A percentile compares a stretch with the other conserved stretches of the same genome.
Evolutionary conservation across 2,888 invertebrate species (phyloP).

Genomic region (Sceliomorpha sp.): DNA sequence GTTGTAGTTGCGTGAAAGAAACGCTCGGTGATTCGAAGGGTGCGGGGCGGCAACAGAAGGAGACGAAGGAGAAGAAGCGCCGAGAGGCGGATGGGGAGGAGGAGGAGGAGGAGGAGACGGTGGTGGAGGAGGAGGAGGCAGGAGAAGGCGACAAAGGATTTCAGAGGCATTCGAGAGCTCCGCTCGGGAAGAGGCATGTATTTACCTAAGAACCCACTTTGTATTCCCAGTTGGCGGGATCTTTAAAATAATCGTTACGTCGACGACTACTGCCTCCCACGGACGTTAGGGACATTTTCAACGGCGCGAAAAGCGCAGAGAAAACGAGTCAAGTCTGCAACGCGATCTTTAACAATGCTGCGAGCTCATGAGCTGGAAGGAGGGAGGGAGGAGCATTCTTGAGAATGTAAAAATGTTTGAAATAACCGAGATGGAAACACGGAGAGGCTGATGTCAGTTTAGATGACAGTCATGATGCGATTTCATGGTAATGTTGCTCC

Average conservation of each 20-base stretch:
- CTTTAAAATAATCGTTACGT: constrained; percentile 75
- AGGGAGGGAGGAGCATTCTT: background rate
- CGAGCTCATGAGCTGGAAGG: constrained; percentile 8
- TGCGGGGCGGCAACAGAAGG: background rate
- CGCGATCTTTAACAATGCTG: constrained; percentile 19
- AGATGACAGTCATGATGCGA: constrained; percentile 29
- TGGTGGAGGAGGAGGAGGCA: too few species aligned
- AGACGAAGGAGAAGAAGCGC: too few species aligned
- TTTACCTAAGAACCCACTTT: constrained; percentile 76
- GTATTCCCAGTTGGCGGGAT: constrained; percentile 70
- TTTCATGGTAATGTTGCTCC: constrained; percentile 24
- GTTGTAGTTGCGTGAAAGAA: constrained; percentile 16
- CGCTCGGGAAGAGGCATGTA: constrained; percentile 51
- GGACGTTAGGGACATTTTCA: constrained; percentile 1
- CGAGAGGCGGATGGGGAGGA: too few species aligned
- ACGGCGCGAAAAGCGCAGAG: constrained; percentile 8
- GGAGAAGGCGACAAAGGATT: constrained; percentile 13
- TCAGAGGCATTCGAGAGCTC: constrained; percentile 22
- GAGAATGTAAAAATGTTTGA: constrained; percentile 23
- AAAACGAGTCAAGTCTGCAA: constrained; percentile 14
- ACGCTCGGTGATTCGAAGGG: constrained; percentile 12
- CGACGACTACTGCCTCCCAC: constrained; percentile 25
- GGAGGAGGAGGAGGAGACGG: constrained; percentile 1
- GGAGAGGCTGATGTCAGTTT: constrained; percentile 25
- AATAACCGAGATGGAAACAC: constrained; percentile 17